These are phyloP conservation scores for Indri indri DNA, from an alignment of 2,113 vertebrate species.

Conservation along the genomic window DNA sequence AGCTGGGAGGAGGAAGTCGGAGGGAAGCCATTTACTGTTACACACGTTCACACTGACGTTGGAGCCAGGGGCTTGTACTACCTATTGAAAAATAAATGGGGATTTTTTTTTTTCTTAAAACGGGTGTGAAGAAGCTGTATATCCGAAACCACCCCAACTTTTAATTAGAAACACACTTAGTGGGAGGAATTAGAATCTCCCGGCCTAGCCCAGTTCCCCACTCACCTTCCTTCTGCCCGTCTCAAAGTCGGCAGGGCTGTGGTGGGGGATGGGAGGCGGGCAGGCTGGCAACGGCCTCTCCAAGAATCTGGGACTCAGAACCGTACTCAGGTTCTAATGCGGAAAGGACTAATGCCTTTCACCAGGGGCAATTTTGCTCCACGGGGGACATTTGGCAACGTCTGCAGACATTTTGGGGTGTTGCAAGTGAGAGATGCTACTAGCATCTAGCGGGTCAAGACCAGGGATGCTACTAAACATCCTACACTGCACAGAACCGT, in stretches of 20 bases:
- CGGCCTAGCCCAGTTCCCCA: not conserved
- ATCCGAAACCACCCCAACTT: not conserved
- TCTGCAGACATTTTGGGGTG: not conserved
- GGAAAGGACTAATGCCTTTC: not conserved
- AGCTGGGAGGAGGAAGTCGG: not conserved
- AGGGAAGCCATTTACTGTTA: not conserved
- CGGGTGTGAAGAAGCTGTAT: not conserved
- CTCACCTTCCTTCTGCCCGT: not conserved
- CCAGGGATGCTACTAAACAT: not conserved
- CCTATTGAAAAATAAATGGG: not conserved
- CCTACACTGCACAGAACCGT: not conserved
- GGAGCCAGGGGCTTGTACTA: not conserved
- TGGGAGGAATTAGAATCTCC: not conserved
- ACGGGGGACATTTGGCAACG: not conserved
- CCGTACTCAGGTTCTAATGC: not conserved
- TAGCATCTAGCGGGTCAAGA: not conserved
- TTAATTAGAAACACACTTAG: not conserved
- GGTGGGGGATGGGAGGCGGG: fast-evolving
- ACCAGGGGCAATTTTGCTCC: no score
- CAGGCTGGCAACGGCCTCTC: fast-evolving
- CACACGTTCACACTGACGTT: not conserved
- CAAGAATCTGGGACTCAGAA: not conserved
- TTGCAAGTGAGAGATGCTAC: not conserved
- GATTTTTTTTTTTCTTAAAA: not conserved
- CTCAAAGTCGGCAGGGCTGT: fast-evolving